Percentiles rank a stretch among this genome's conserved stretches.
phyloP scores from a whole-genome alignment of 53 echinoderm and acorn worm species.

The Pentamera pediparva region DNA sequence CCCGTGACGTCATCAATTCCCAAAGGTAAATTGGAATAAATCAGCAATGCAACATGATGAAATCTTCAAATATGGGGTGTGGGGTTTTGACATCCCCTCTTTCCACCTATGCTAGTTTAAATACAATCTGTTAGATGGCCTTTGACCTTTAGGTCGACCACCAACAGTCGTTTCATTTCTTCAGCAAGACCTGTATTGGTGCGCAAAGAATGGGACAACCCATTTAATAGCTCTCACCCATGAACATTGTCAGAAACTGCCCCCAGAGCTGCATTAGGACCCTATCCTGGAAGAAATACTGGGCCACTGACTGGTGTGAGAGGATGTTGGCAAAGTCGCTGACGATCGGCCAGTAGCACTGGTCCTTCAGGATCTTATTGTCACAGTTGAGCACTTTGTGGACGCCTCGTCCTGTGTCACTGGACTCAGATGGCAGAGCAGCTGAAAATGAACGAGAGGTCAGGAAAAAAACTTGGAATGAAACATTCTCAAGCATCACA shows the following conservation, averaged over 20 bases:
- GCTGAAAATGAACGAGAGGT: background rate
- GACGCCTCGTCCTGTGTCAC: background rate
- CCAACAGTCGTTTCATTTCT: no score
- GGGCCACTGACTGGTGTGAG: constrained; percentile 70
- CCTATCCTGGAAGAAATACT: constrained; percentile 62
- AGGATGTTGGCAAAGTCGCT: constrained; percentile 87
- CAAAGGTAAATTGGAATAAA: no score
- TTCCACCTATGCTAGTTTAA: no score
- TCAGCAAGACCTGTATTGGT: no score
- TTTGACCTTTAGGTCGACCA: no score
- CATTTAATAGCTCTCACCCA: constrained; percentile 44
- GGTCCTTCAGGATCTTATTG: constrained; percentile 58
- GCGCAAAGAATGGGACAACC: no score
- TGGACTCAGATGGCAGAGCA: no score
- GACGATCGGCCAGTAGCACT: constrained; percentile 97
- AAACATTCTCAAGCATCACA: background rate
- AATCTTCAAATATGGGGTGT: no score
- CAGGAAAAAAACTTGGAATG: background rate
- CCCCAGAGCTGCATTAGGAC: constrained; percentile 68
- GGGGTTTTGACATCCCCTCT: no score
- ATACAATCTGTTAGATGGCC: no score
- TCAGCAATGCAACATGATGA: no score
- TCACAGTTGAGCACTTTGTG: constrained; percentile 79
- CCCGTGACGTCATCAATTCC: no score
- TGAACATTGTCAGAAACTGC: constrained; percentile 63